Percentiles rank a stretch among this genome's conserved stretches.
Conservation (phyloP, 2,888 invertebrate genomes). For the Digitonthophagus gazella region DNA sequence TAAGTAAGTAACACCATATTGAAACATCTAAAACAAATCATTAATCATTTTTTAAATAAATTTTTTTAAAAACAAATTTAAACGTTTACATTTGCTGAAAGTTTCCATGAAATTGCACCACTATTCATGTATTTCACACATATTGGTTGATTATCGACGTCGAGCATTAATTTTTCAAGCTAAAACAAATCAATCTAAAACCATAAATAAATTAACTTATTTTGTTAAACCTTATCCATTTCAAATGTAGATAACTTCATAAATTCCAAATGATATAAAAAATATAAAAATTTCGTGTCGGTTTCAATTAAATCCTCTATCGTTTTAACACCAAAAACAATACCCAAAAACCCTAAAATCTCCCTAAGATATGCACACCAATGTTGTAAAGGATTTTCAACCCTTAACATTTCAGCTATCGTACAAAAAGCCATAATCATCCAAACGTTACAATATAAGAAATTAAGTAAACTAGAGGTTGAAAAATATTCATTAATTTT, state of each 20-base stretch:
- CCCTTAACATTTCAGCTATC: not conserved
- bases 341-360: not conserved
- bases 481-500: not conserved
- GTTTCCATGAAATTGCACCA: not conserved
- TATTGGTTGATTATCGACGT: not conserved
- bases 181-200: too few species aligned
- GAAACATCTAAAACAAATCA: not conserved
- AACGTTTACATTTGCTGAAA: not conserved
- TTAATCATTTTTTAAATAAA: not conserved
- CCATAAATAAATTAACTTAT: too few species aligned
- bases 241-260: not conserved
- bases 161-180: not conserved
- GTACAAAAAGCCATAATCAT: not conserved
- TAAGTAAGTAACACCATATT: not conserved
- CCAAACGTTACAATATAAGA: not conserved
- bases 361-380: not conserved
- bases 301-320: not conserved
- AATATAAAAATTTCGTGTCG: too few species aligned
- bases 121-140: not conserved
- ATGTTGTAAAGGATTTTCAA: not conserved
- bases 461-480: not conserved
- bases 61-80: too few species aligned
- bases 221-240: not conserved
- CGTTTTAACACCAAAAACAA: not conserved
- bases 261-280: not conserved